Evolutionary conservation across 2,888 invertebrate species (phyloP), one percentile per base, ranked within the genome.

Genomic region (Andrena fulva): DNA sequence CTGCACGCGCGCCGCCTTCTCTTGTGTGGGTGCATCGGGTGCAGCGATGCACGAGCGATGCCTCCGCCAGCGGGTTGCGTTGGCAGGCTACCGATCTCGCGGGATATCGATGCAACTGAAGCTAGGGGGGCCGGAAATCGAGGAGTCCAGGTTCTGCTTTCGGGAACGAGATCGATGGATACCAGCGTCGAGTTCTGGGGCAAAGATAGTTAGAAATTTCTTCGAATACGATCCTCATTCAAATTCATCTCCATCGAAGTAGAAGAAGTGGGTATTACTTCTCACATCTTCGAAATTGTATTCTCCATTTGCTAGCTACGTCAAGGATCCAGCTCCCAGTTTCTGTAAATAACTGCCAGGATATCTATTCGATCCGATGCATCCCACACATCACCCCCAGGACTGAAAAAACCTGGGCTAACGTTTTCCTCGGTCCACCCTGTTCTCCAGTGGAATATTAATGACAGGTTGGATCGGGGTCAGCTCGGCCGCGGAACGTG

Each of bases 21-120:
- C 42, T 42, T 12, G 62, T 75, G 80, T 77, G 80, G 75, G 75
- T 80, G 75, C 85, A 81, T 60, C 82, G 80, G 76, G 64, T 66
- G 80, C 77, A 72, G 76, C 76, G 80, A 81, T 78, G 76, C 82
- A 64, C 70, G 27, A 59, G 27, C 63, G 63, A n/a, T 69, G 59
- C 66, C 33, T 50, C 29, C 59, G 48, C 20, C 54, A 35, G 54
- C 76, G 64, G 50, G 33, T 68, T 56, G 4, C 27, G 56, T 27
- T 27, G 24, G 24, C 56, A 27, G 24, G 56, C 27, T 27, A 24
- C 20, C 56, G 56, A 56, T 20, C 10, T 56, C 24, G 24, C 27
- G 27, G 56, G 2, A 27, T 56, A 24, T 8, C 56, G 50, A n/a
- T n/a, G 50, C 12, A 5, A n/a, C 50, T n/a, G 5, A 2, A 56